Evolutionary conservation across 2,888 invertebrate species (phyloP).

Genomic region (Xanthorhoe spadicearia): DNA sequence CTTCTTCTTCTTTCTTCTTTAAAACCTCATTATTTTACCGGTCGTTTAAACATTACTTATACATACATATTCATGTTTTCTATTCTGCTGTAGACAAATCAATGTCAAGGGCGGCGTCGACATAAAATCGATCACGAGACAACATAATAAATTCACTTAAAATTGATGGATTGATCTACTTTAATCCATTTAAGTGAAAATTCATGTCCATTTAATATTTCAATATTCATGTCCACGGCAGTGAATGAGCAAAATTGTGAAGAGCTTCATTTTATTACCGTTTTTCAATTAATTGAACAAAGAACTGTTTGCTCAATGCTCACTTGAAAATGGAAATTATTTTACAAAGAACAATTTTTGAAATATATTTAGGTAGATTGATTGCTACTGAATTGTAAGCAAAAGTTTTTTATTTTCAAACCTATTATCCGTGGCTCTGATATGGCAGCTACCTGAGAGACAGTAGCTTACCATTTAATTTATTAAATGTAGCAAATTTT

Average conservation of each 20-base stretch:
- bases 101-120: background rate
- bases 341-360: conserved; percentile 7
- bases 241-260: conserved; percentile 19
- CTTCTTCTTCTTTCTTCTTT: no score
- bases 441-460: no score
- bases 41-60: no score
- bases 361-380: background rate
- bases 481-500: no score
- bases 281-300: conserved; percentile 30
- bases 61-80: no score
- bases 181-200: conserved; percentile 27
- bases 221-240: conserved; percentile 28
- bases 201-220: conserved; percentile 29
- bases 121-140: conserved; percentile 1
- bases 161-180: conserved; percentile 14
- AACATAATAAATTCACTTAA: conserved; percentile 6
- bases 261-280: conserved; percentile 18
- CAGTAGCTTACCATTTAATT: no score
- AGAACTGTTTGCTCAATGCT: conserved; percentile 25
- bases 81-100: background rate
- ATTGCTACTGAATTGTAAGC: background rate
- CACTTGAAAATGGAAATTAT: conserved; percentile 18
- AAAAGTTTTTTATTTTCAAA: no score
- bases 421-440: no score
- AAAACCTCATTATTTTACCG: no score